These are phyloP conservation scores for Garra rufa DNA, from an alignment of 2,113 vertebrate species.

Conservation along the genomic window DNA sequence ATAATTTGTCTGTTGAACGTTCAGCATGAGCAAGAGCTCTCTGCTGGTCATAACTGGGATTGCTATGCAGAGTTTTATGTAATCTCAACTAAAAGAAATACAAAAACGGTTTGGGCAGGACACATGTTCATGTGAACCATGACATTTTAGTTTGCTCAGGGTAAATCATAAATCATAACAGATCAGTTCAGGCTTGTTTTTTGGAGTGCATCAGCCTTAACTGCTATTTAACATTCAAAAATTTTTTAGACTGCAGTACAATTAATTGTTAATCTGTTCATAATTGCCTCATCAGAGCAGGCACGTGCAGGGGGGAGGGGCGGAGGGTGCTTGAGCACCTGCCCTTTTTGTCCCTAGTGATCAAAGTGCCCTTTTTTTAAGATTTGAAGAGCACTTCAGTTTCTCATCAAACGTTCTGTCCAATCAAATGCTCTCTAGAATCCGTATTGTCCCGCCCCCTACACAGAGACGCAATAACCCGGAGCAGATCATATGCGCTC, in stretches of 20 bases:
- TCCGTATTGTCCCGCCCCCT: no score
- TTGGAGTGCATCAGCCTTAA: background rate
- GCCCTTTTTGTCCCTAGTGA: no score
- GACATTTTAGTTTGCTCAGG: background rate
- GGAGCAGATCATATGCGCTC: no score
- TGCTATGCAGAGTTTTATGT: slow-evolving; percentile 25
- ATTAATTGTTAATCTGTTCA: background rate
- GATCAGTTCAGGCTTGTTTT: background rate
- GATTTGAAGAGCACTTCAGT: no score
- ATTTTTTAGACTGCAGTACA: background rate
- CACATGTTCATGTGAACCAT: background rate
- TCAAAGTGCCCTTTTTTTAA: no score
- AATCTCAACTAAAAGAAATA: background rate
- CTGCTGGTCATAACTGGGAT: slow-evolving; percentile 20
- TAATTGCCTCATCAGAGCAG: no score
- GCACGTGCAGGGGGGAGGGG: no score
- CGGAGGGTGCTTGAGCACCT: no score
- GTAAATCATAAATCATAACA: background rate
- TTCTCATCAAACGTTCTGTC: no score
- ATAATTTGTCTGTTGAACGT: background rate
- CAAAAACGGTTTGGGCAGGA: background rate
- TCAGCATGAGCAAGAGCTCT: background rate
- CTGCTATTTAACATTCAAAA: no score
- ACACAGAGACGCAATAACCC: no score
- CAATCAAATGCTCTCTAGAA: no score